Base-by-base conservation (phyloP, 2,888 invertebrate genomes). In the Microctonus aethiopoides region DNA sequence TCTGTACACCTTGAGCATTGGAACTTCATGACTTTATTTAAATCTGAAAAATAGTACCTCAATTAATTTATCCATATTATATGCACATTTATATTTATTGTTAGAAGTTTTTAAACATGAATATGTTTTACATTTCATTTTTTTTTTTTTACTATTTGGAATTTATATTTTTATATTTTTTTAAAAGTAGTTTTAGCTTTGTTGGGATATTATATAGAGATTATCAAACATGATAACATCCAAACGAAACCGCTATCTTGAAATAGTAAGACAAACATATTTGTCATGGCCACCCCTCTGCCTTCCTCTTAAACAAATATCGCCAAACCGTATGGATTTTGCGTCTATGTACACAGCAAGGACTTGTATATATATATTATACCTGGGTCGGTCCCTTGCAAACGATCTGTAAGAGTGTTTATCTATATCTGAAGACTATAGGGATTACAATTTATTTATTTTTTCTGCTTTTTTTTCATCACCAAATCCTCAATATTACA, bases 1-100 rank as follows among this genome's bases (percentile, higher is more conserved):
- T 71, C 74, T 73, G 71, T 72, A 71, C 71, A 68, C 61, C 52
- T 70, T 54, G 71, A 70, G 67, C 75, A 74, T 76, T 71, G 75
- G 74, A 46, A 46, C 72, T 70, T 56, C 26, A 41, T 41, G 26
- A 41, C 62, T 62, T 62, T 26, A 62, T 62, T 39, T 29, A 9
- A 29, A 7, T 11, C 26, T 34, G 9, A 34, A 5, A 46, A 16
- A n/a, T 46, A 7, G 16, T 9, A 46, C 46, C 1, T 16, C 16
- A n/a, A 16, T n/a, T 7, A 39, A n/a, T 46, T 20, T 9, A 2
- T 16, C 16, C 16, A 36, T 10, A 36, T 36, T 5, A 29, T 29
- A 29, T 3, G 7, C 29, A 29, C 29, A 5, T 7, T 3, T 5
- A 7, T 29, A 29, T 29, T 5, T 5, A 29, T 5, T 29, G 7